Base-by-base conservation (phyloP, 2,797 vertebrate species). In the Sternotherus odoratus region DNA sequence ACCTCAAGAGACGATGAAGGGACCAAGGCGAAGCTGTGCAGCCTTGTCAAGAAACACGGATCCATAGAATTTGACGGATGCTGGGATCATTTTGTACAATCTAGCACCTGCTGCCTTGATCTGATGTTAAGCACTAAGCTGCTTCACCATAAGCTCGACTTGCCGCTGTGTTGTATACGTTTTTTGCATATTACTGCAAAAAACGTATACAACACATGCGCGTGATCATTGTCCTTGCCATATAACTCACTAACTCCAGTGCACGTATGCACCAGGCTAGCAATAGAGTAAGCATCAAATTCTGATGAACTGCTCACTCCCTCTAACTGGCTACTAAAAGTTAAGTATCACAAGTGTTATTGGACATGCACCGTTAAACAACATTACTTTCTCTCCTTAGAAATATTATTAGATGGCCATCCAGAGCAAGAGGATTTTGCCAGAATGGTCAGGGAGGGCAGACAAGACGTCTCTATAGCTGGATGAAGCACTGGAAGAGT, bases 381-480 rank as follows among this genome's bases (percentile, higher is more conserved):
- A 43, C 72, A 75, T 15, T 46, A 12, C 72, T 1, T 8, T 0
- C 74, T 15, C 60, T 53, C 23, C 69, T 54, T 0, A 13, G 4
- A 11, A 24, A 30, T 33, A 1, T 1, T 46, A 84, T 39, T 57
- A 89, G 79, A 2, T 0, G 16, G 1, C 50, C 50, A 72, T 21
- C 82, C 66, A 66, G 56, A 83, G 43, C 2, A 1, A 19, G 46
- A 12, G 9, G 23, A 56, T 2, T 0, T 16, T 63, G 11, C 49
- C 15, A 15, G 5, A 28, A 46, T 9, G 43, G 39, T 75, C 23
- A 5, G 3, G 83, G 43, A 85, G 49, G 5, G 81, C 0, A 54
- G 63, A 51, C 19, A 81, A 83, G 82, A 69, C 43, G 3, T 88
- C 92, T 24, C 66, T 6, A 57, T 85, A 89, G 50, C 94, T 96